Conservation (phyloP, 2,113 vertebrate genomes). For the Etia nguti region DNA sequence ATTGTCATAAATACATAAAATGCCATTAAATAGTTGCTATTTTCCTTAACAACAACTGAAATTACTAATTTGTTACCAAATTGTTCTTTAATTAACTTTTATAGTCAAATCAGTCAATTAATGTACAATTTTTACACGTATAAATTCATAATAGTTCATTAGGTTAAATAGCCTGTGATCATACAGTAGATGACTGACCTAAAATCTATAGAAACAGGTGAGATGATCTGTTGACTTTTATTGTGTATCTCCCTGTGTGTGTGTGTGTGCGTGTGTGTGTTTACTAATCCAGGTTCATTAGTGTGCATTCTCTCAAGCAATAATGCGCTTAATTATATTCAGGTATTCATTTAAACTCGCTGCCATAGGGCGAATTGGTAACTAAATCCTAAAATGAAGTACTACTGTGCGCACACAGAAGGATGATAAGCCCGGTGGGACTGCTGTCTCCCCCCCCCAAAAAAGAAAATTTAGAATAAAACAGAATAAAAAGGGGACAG, state of each 20-base stretch:
- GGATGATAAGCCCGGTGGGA: slow-evolving; percentile 8
- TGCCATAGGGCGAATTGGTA: slow-evolving; percentile 25
- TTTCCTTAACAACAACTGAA: neutral
- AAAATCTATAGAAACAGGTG: neutral
- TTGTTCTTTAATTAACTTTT: neutral
- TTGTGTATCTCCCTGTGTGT: neutral
- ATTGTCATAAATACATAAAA: neutral
- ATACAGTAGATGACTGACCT: neutral
- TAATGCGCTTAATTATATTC: slow-evolving; percentile 56
- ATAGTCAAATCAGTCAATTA: neutral
- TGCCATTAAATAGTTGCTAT: neutral
- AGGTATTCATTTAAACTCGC: slow-evolving; percentile 41
- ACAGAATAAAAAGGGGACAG: neutral
- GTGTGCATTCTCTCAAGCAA: neutral
- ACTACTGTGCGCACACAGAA: neutral
- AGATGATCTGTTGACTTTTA: neutral
- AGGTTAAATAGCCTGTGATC: neutral
- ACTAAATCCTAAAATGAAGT: slow-evolving; percentile 21
- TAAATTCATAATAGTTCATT: neutral
- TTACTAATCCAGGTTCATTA: neutral
- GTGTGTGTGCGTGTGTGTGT: neutral
- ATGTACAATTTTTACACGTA: neutral
- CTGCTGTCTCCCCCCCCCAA: neutral
- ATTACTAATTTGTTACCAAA: neutral
- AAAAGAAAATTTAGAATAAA: neutral